A percentile compares a stretch with the other conserved stretches of the same genome.
Conservation (phyloP, 2,888 invertebrate species). For the Macropis europaea region DNA sequence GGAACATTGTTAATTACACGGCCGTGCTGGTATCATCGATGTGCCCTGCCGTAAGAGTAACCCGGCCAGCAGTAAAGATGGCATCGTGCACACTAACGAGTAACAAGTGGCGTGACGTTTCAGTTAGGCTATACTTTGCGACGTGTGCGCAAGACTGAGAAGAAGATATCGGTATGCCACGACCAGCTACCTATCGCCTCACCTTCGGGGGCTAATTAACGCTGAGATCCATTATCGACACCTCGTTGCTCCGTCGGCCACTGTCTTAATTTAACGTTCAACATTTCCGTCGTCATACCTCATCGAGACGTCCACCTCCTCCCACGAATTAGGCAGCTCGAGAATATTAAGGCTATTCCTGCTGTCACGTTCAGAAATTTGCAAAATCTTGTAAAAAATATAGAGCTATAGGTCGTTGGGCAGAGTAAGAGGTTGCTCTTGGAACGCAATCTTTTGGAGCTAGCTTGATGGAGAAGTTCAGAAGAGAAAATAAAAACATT, state of each 20-base stretch:
- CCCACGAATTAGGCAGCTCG: not conserved
- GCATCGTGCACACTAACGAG: constrained; percentile 76
- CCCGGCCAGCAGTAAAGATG: constrained; percentile 68
- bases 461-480: too few species aligned
- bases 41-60: constrained; percentile 60
- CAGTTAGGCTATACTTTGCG: constrained; percentile 72
- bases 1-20: constrained; percentile 73
- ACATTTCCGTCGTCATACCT: constrained; percentile 47
- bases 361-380: too few species aligned
- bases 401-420: too few species aligned
- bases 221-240: constrained; percentile 77
- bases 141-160: constrained; percentile 43
- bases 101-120: constrained; percentile 77
- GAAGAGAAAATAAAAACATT: too few species aligned
- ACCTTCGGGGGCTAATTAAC: constrained; percentile 75
- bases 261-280: constrained; percentile 71
- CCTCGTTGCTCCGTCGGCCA: constrained; percentile 62
- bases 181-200: constrained; percentile 72
- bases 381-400: too few species aligned
- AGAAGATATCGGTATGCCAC: constrained; percentile 75
- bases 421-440: too few species aligned
- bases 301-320: not conserved
- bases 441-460: too few species aligned
- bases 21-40: constrained; percentile 65
- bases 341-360: too few species aligned